Conservation (phyloP, 2,888 invertebrate species). For the Oxyteleia sp. region DNA sequence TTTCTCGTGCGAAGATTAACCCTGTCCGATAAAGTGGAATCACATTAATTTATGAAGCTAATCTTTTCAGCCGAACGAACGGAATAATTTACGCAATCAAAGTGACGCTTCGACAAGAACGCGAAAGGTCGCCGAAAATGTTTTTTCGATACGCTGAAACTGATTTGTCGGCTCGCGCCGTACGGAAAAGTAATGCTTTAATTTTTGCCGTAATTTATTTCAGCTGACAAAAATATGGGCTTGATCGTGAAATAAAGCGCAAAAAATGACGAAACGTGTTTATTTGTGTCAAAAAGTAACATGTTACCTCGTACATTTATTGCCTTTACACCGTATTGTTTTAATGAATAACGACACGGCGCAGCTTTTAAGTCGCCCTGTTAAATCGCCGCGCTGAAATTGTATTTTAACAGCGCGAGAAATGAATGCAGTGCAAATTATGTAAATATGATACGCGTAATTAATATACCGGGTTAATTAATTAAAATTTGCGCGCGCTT, state of each 20-base stretch:
- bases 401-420: neutral
- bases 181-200: conserved; percentile 2
- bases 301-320: conserved; percentile 1
- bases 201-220: conserved; percentile 30
- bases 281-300: conserved; percentile 32
- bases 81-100: no score
- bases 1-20: no score
- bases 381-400: conserved; percentile 18
- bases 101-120: no score
- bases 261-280: conserved; percentile 19
- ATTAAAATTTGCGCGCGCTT: neutral
- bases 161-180: conserved; percentile 17
- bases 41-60: no score
- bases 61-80: no score
- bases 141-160: no score
- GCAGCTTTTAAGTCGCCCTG: conserved; percentile 7
- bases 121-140: no score
- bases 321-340: conserved; percentile 21
- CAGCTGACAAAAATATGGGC: conserved; percentile 11
- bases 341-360: conserved; percentile 15
- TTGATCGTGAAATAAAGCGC: conserved; percentile 13
- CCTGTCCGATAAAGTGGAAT: no score
- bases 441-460: neutral
- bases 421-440: neutral
- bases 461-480: neutral